Evolutionary conservation across 1,140 invertebrate species (phyloP).

Genomic region (Epicauta chinensis): DNA sequence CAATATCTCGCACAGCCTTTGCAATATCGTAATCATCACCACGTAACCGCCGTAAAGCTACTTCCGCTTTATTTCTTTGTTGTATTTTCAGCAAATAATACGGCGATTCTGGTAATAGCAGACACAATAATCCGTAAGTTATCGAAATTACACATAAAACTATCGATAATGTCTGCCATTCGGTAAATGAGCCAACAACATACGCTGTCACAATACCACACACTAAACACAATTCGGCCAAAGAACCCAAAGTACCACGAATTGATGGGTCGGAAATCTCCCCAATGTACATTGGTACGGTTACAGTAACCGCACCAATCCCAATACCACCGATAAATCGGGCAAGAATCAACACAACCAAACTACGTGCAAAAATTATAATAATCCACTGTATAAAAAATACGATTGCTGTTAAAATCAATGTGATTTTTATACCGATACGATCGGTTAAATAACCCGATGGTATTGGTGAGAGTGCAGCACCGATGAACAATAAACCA

Average conservation of each 20-base stretch:
- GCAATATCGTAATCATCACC: no score
- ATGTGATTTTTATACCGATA: slow-evolving; percentile 61
- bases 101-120: neutral
- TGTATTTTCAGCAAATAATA: neutral
- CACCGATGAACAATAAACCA: neutral
- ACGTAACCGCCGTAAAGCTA: no score
- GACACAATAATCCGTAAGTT: neutral
- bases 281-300: slow-evolving; percentile 29
- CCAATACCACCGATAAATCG: slow-evolving; percentile 27
- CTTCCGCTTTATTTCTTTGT: no score
- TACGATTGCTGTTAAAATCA: slow-evolving; percentile 54
- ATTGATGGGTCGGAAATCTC: slow-evolving; percentile 24
- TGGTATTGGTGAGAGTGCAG: neutral
- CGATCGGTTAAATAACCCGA: slow-evolving; percentile 32
- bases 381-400: slow-evolving; percentile 60
- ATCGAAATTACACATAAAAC: neutral
- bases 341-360: slow-evolving; percentile 49
- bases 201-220: neutral
- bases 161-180: neutral
- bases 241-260: neutral
- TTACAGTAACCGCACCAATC: slow-evolving; percentile 24
- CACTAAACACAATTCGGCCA: neutral
- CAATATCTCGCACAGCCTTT: no score
- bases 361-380: slow-evolving; percentile 48
- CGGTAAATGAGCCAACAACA: neutral